A percentile compares a stretch with the other conserved stretches of the same genome.
phyloP scores from a whole-genome alignment of 2,113 vertebrate species.

The Ochotona princeps region DNA sequence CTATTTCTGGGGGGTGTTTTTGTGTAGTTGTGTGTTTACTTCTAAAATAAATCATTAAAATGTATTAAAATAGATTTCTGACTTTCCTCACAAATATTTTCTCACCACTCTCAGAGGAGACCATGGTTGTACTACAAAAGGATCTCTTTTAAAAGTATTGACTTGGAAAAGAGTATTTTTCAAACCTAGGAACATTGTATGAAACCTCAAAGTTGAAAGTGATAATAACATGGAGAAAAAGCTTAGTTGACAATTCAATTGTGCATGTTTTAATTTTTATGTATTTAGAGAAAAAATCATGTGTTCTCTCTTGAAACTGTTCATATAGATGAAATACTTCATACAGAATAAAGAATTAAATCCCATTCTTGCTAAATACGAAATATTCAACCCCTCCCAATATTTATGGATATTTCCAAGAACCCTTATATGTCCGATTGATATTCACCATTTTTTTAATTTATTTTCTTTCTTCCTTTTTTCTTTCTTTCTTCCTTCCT shows the following conservation, averaged over 20 bases:
- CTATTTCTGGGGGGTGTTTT: no score
- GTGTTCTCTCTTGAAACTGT: background rate
- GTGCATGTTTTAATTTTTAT: background rate
- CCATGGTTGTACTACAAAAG: background rate
- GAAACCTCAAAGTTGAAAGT: constrained; percentile 19
- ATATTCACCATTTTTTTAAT: no score
- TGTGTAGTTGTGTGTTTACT: no score
- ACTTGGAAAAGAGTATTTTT: background rate
- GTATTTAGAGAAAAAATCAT: constrained; percentile 16
- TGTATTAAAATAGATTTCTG: no score
- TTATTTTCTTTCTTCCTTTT: no score
- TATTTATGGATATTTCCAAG: background rate
- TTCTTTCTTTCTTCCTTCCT: no score
- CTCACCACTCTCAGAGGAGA: background rate
- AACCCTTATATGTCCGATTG: background rate
- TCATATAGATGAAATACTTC: background rate
- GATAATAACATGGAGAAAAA: background rate
- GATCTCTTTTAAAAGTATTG: background rate
- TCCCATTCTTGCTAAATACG: background rate
- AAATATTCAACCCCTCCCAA: background rate
- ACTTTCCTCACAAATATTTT: background rate
- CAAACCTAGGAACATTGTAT: background rate
- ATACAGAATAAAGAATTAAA: background rate
- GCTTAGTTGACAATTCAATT: background rate
- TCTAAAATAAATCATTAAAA: no score